Conservation (phyloP, 2,797 vertebrate genomes). For the Gymnopithys bicolor region DNA sequence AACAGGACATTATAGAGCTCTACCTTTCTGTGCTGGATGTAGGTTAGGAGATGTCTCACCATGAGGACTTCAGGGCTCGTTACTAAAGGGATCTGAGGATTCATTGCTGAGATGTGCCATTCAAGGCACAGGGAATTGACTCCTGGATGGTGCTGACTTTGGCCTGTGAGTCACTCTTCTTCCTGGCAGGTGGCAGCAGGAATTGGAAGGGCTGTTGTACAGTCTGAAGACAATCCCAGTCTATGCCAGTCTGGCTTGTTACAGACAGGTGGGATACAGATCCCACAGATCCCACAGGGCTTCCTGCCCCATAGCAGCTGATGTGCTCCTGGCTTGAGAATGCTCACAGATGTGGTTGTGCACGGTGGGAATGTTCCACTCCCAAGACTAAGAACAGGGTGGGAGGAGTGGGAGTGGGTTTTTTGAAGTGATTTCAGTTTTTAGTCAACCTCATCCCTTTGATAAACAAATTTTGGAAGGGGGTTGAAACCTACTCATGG, state of each 20-base stretch:
- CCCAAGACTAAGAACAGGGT: not conserved
- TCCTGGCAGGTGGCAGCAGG: not conserved
- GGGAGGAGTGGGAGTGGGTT: constrained; percentile 29
- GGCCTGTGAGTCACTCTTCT: not conserved
- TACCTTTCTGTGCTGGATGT: fast-evolving
- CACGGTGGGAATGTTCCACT: not conserved
- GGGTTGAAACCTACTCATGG: not conserved
- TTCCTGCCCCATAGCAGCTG: not conserved
- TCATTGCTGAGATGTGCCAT: not conserved
- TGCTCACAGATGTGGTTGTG: not conserved
- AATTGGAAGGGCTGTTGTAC: not conserved
- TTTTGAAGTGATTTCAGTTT: constrained; percentile 21
- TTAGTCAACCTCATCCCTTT: not conserved
- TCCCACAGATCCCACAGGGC: not conserved
- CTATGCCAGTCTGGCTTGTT: not conserved
- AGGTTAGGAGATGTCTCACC: not conserved
- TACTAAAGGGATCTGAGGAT: not conserved
- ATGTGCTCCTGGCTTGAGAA: not conserved
- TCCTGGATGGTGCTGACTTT: not conserved
- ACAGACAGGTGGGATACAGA: not conserved
- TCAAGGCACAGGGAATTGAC: not conserved
- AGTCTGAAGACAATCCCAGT: not conserved
- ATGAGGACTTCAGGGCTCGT: not conserved
- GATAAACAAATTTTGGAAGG: constrained; percentile 30
- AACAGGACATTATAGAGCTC: not conserved